Base-by-base conservation (phyloP, 2,797 vertebrate species). In the Setipinna tenuifilis region DNA sequence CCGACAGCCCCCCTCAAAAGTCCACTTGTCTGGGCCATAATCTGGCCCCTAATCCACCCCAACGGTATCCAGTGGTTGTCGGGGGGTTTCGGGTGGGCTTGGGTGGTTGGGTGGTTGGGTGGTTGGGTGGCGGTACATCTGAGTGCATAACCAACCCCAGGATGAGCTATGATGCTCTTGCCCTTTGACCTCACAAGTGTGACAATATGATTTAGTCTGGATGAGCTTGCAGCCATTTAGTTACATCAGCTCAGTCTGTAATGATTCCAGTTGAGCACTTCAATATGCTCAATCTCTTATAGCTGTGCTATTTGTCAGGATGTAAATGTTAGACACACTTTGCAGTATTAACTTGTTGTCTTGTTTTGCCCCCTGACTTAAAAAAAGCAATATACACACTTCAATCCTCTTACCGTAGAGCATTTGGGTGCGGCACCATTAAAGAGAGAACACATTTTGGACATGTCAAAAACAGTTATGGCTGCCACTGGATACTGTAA, bases 41-140 rank as follows among this genome's bases (percentile, higher is more conserved):
- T 86, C 85, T 86, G 44, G 61, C 23, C 21, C 80, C 75, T 87
- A 86, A 89, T 90, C 85, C 84, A 68, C 28, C 68, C 81, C 82
- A 59, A 84, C 68, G 21, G 44, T 71, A 86, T 83, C 83, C 82
- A 86, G 62, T 10, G 21, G 57, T 50, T 28, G 35, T 6, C 21
- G 35, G 17, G 31, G 41, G 35, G 50, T 54, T 78, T 58, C 11
- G 71, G 11, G 23, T 0, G 82, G 46, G 17, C 0, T 9, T 82
- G 44, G 50, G 0, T 81, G 46, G 4, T 23, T 54, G 50, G 50
- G 50, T 10, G 46, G 46, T 3, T 4, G 46, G 46, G 50, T 54
- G 50, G 14, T 54, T 3, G 46, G 50, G 50, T 54, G 50, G 7
- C 9, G 2, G 50, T 71, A 35, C 71, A 31, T 78, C 71, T 44